These are phyloP conservation scores for Daktulosphaira vitifoliae DNA, from an alignment of 1,140 invertebrate species.

Conservation along the genomic window DNA sequence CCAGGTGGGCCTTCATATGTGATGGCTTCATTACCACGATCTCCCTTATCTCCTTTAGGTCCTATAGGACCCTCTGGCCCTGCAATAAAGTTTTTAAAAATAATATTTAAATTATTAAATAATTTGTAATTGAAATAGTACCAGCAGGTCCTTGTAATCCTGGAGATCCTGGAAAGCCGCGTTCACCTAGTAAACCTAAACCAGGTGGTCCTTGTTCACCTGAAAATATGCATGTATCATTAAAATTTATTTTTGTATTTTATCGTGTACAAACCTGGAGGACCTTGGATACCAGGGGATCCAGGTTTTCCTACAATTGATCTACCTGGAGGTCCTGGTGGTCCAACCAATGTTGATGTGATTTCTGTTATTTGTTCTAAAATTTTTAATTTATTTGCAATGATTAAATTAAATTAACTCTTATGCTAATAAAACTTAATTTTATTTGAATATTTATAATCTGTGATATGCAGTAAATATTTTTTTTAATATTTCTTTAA, in stretches of 20 bases:
- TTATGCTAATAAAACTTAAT: too few species aligned
- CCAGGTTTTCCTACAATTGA: slow-evolving; percentile 52
- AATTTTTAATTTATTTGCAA: too few species aligned
- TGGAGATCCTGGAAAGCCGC: slow-evolving; percentile 47
- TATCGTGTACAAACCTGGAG: slow-evolving; percentile 47
- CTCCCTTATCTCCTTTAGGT: slow-evolving; percentile 62
- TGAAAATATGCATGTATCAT: background rate
- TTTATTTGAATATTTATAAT: background rate
- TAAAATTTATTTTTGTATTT: background rate
- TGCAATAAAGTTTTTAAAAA: slow-evolving; percentile 42
- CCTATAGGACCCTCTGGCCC: slow-evolving; percentile 53
- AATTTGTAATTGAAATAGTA: slow-evolving; percentile 50
- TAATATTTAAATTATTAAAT: background rate
- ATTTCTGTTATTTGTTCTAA: slow-evolving; percentile 56
- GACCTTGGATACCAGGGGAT: slow-evolving; percentile 52
- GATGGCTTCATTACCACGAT: slow-evolving; percentile 56
- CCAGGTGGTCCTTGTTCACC: slow-evolving; percentile 44
- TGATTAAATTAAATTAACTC: background rate
- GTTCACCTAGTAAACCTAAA: slow-evolving; percentile 36
- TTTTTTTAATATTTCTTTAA: background rate
- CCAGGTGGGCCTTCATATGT: slow-evolving; percentile 61
- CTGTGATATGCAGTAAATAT: background rate
- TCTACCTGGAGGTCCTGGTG: slow-evolving; percentile 53
- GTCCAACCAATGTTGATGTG: slow-evolving; percentile 50
- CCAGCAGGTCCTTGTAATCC: slow-evolving; percentile 56